Evolutionary conservation across 2,888 invertebrate genomes (phyloP).

Genomic region (Tuta absoluta): DNA sequence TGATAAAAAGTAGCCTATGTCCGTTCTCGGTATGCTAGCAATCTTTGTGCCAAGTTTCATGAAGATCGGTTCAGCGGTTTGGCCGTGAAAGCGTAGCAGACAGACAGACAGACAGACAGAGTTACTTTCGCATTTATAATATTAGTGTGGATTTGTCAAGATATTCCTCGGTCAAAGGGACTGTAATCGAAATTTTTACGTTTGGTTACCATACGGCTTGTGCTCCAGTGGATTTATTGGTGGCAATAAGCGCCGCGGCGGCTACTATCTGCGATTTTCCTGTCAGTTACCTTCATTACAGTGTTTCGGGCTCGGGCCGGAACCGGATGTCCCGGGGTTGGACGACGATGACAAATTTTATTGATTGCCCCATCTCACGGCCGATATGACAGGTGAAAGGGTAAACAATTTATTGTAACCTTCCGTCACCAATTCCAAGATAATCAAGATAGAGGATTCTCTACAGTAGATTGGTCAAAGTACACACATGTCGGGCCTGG

Average conservation of each 20-base stretch:
- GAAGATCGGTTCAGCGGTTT: no score
- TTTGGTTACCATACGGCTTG: constrained; percentile 69
- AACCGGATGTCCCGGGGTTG: constrained; percentile 29
- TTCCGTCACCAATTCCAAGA: neutral
- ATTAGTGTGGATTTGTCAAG: no score
- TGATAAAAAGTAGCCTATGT: no score
- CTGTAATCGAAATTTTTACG: constrained; percentile 75
- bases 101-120: no score
- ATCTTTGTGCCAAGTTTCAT: no score
- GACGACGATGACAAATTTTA: constrained; percentile 29
- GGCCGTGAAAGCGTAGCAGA: no score
- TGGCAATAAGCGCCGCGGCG: constrained; percentile 18
- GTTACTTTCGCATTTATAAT: no score
- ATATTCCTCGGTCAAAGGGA: constrained; percentile 70
- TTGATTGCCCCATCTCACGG: constrained; percentile 22
- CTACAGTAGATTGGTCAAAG: no score
- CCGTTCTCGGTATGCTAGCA: no score
- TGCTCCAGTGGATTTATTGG: constrained; percentile 51
- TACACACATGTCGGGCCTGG: no score
- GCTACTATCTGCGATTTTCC: constrained; percentile 29
- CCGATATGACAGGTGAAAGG: constrained; percentile 14
- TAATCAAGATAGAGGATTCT: neutral
- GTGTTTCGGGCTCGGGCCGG: constrained; percentile 21
- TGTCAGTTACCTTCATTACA: constrained; percentile 29
- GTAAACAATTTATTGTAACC: constrained; percentile 21